Evolutionary conservation across 2,888 invertebrate genomes (phyloP), one percentile per base, ranked within the genome.

Genomic region (Thumatha senex): DNA sequence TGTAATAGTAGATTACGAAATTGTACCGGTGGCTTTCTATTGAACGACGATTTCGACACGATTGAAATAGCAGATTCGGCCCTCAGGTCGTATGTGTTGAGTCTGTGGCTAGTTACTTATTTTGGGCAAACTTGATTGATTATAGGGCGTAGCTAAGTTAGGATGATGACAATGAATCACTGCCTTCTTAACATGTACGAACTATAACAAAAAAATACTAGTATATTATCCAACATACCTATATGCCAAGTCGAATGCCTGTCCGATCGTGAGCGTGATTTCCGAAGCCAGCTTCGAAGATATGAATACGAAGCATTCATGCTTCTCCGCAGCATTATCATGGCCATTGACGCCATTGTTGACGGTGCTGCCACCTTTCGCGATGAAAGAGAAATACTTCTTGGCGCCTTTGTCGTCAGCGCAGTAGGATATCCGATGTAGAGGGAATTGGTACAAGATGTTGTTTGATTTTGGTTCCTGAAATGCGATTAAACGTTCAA

Each of bases 331-430:
- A 0, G 50, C 61, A 0, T 69, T 63, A 45, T 93, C 90, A 54
- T 90, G 91, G 61, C 85, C 87, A 66, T 84, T 84, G 8, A 80
- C 72, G 3, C 35, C 51, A 9, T 45, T 48, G 38, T 53, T 53
- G 34, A 53, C 49, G 2, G 54, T 54, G 42, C 46, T 49, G 40
- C 54, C 54, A 61, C 85, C 84, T 78, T 98, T 98, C 35, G 97
- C 98, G 61, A 98, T 98, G 84, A 98, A 98, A 8, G 97, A 97
- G 89, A 99, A 98, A 91, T 98, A 98, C 71, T 97, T 96, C 85
- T 98, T 99, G 70, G 98, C 98, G 46, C 98, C 97, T 82, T 99
- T 99, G 87, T 99, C 99, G 82, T 99, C 99, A 0, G 99, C 99
- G 92, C 99, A 99, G 90, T 99, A 99, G 0, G 98, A 99, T 89